phyloP scores from a whole-genome alignment of 2,113 vertebrate species.

The Bucco capensis region DNA sequence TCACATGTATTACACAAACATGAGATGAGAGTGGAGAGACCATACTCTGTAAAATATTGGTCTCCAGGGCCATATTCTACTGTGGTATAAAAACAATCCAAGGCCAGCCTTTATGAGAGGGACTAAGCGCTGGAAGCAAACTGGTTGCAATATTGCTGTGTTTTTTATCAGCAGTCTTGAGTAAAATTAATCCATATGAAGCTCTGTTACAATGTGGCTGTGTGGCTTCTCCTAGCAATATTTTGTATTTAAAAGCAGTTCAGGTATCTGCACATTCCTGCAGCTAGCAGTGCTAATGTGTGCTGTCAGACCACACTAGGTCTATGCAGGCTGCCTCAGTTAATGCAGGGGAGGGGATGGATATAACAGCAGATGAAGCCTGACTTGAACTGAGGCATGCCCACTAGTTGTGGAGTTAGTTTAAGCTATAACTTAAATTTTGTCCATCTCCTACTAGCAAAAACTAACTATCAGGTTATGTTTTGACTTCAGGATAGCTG shows the following conservation, averaged over 20 bases:
- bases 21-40: neutral
- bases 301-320: neutral
- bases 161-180: neutral
- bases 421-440: neutral
- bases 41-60: neutral
- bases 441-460: neutral
- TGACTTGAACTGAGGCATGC: neutral
- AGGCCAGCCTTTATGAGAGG: neutral
- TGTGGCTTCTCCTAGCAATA: neutral
- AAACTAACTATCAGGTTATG: neutral
- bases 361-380: neutral
- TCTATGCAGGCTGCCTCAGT: neutral
- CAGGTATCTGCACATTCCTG: neutral
- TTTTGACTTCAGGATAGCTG: neutral
- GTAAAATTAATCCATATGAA: neutral
- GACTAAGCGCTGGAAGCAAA: neutral
- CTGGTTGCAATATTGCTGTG: rapidly evolving
- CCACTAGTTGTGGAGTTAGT: neutral
- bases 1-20: neutral
- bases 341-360: neutral
- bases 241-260: neutral
- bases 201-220: neutral
- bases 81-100: neutral
- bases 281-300: neutral
- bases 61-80: neutral